Percentiles rank a stretch among this genome's conserved stretches.
Conservation (phyloP, 2,888 invertebrate genomes). For the Odontocerum albicorne region DNA sequence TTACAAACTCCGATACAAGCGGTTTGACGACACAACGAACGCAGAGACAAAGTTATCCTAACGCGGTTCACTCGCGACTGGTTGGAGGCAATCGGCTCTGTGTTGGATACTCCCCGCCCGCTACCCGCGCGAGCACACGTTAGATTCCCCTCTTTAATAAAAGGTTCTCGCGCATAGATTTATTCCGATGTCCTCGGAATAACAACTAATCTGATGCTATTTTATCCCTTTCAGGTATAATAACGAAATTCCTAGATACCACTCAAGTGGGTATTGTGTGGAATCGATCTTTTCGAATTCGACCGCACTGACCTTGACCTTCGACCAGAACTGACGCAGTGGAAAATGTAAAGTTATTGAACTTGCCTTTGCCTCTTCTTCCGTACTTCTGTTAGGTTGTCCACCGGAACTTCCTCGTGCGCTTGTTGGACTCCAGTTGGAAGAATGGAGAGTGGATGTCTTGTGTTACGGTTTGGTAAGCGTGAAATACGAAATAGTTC, state of each 20-base stretch:
- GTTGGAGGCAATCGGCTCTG: background rate
- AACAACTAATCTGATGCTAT: too few relatives aligned
- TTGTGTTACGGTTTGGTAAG: too few relatives aligned
- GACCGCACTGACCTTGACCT: conserved; percentile 20
- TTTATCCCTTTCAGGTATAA: too few relatives aligned
- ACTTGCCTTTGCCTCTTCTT: background rate
- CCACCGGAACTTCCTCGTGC: background rate
- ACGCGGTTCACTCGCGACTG: background rate
- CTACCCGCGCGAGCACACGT: too few relatives aligned
- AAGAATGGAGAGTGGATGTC: too few relatives aligned
- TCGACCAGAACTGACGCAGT: conserved; percentile 19
- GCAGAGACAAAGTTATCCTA: background rate
- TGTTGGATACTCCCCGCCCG: background rate
- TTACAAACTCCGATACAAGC: too few relatives aligned
- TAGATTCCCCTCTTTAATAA: background rate
- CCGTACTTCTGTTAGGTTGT: background rate
- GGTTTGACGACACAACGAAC: background rate
- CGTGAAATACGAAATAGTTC: too few relatives aligned
- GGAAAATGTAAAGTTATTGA: conserved; percentile 16
- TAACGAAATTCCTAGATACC: too few relatives aligned
- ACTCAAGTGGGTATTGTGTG: too few relatives aligned
- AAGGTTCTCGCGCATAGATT: background rate
- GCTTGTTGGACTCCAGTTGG: too few relatives aligned
- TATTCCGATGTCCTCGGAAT: background rate
- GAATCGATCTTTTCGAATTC: too few relatives aligned